A percentile compares a stretch with the other conserved stretches of the same genome.
phyloP scores from a whole-genome alignment of 2,888 invertebrate genomes.

The Cosmia trapezina region DNA sequence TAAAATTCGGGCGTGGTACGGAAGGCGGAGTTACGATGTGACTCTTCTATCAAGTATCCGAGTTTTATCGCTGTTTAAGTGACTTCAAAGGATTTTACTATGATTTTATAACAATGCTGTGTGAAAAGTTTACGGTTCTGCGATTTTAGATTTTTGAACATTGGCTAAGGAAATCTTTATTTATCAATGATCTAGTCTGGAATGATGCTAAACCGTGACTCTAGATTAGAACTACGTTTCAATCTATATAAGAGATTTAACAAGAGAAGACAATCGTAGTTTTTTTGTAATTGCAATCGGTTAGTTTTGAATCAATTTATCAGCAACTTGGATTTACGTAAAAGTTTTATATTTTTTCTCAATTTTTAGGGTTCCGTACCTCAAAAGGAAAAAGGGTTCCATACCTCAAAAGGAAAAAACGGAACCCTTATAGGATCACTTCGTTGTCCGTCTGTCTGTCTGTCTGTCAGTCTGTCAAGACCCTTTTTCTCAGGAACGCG shows the following conservation, averaged over 20 bases:
- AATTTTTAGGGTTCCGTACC: too few relatives aligned
- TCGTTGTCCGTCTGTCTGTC: too few relatives aligned
- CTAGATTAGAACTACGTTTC: background rate
- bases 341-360: background rate
- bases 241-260: too few relatives aligned
- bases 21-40: constrained; percentile 48
- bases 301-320: background rate
- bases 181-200: background rate
- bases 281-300: background rate
- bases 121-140: background rate
- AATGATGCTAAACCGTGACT: background rate
- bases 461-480: too few relatives aligned
- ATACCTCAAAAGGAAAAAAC: too few relatives aligned
- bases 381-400: too few relatives aligned
- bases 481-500: too few relatives aligned
- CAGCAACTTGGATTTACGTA: background rate
- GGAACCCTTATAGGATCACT: too few relatives aligned
- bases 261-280: background rate
- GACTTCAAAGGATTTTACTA: constrained; percentile 41
- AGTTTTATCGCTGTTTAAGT: constrained; percentile 50
- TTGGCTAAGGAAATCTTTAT: background rate
- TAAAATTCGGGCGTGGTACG: constrained; percentile 62
- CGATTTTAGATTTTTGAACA: background rate
- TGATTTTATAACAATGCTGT: constrained; percentile 30
- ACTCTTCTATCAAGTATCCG: constrained; percentile 40